Percentiles rank a stretch among this genome's conserved stretches.
Conservation (phyloP, 2,888 invertebrate species). For the Dicyrtoma fusca region DNA sequence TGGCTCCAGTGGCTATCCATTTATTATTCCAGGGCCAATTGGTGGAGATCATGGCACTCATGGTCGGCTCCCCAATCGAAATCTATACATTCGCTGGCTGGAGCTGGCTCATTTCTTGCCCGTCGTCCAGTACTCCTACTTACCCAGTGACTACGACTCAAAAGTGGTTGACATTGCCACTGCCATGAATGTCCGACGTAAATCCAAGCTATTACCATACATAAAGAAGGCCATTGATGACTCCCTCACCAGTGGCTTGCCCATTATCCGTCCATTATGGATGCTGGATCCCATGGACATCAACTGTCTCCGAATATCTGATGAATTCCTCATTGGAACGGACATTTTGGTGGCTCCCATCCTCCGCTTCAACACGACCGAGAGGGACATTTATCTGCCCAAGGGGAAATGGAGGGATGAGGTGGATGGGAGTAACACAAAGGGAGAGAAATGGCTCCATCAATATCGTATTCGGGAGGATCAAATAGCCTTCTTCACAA, state of each 20-base stretch:
- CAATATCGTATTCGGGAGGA: constrained; percentile 79
- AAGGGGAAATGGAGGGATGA: constrained; percentile 93
- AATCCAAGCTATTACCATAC: constrained; percentile 68
- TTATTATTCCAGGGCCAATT: constrained; percentile 89
- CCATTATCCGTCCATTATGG: constrained; percentile 87
- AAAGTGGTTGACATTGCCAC: constrained; percentile 76
- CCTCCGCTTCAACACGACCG: constrained; percentile 69
- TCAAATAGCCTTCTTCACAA: constrained; percentile 80
- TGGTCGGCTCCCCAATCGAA: constrained; percentile 67
- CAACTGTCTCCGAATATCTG: constrained; percentile 74
- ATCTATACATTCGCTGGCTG: constrained; percentile 86
- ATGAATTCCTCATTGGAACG: constrained; percentile 88
- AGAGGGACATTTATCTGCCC: constrained; percentile 81
- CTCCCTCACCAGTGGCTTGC: constrained; percentile 78
- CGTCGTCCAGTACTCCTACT: constrained; percentile 85
- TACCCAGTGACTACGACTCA: constrained; percentile 86
- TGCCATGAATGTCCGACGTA: constrained; percentile 71
- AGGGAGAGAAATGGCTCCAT: constrained; percentile 89
- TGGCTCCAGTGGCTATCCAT: constrained; percentile 89
- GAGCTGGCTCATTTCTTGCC: constrained; percentile 89
- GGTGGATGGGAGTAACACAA: constrained; percentile 80
- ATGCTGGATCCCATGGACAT: constrained; percentile 80
- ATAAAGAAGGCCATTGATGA: constrained; percentile 77
- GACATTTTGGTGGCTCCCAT: constrained; percentile 90
- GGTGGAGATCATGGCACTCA: constrained; percentile 71